phyloP scores from a whole-genome alignment of 1,140 invertebrate species.

The Sycophaga agraensis region DNA sequence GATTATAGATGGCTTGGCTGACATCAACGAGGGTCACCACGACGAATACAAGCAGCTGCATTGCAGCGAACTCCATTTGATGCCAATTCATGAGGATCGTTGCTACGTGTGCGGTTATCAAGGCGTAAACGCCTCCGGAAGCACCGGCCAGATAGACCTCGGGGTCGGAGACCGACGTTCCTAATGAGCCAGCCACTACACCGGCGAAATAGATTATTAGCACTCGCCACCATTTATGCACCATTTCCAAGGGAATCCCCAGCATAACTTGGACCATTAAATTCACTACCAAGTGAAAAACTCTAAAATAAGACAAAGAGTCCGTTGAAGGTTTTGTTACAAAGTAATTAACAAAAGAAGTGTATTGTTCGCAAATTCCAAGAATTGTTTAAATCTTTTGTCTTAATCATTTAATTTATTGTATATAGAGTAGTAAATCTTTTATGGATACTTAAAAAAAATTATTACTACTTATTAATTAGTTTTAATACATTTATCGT shows the following conservation, averaged over 20 bases:
- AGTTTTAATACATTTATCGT: no score
- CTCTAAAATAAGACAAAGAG: slow-evolving; percentile 62
- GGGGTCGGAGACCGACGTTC: slow-evolving; percentile 88
- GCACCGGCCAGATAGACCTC: slow-evolving; percentile 87
- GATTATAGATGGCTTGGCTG: slow-evolving; percentile 79
- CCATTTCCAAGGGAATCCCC: slow-evolving; percentile 92
- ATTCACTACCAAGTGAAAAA: slow-evolving; percentile 88
- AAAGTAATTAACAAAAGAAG: no score
- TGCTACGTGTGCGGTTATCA: slow-evolving; percentile 93
- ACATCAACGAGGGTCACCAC: slow-evolving; percentile 74
- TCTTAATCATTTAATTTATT: no score
- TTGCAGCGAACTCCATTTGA: slow-evolving; percentile 86
- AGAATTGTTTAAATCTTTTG: no score
- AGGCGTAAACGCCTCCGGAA: slow-evolving; percentile 92
- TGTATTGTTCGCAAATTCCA: no score
- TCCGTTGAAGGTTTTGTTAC: no score
- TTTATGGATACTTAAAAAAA: no score
- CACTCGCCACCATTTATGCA: slow-evolving; percentile 92
- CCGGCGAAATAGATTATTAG: slow-evolving; percentile 78
- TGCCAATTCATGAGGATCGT: slow-evolving; percentile 93
- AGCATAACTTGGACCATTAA: slow-evolving; percentile 88
- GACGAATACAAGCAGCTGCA: slow-evolving; percentile 77
- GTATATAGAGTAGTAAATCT: no score
- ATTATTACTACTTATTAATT: no score
- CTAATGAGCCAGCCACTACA: slow-evolving; percentile 82